phyloP scores from a whole-genome alignment of 37 sponge, comb jelly and placozoan genomes.

The Dysidea cf. avara region DNA sequence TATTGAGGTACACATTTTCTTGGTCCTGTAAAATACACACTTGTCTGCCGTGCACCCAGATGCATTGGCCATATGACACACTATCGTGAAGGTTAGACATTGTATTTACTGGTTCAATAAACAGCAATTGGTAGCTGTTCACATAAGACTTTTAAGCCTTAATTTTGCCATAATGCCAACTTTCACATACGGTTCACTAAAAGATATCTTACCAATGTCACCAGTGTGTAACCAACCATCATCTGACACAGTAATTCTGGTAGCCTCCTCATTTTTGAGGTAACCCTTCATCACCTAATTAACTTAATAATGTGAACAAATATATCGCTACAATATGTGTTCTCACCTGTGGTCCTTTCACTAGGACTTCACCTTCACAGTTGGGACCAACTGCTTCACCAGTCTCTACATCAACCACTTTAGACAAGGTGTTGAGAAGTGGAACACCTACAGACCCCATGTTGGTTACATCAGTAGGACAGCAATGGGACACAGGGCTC shows the following conservation, averaged over 20 bases:
- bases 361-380: constrained; percentile 69
- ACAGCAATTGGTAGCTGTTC: no score
- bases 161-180: no score
- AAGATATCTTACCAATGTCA: constrained; percentile 73
- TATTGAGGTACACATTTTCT: no score
- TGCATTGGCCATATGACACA: no score
- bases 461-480: constrained; percentile 10
- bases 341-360: constrained; percentile 85
- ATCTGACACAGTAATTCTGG: constrained; percentile 35
- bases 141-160: no score
- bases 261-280: constrained; percentile 80
- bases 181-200: no score
- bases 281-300: constrained; percentile 93
- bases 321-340: no score
- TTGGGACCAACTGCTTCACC: constrained; percentile 29
- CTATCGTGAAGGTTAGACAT: no score
- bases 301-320: no score
- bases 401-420: constrained; percentile 58
- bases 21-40: no score
- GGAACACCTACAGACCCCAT: constrained; percentile 63
- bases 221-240: constrained; percentile 90
- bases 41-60: no score
- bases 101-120: no score
- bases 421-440: constrained; percentile 39
- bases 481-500: constrained; percentile 67